phyloP scores from a whole-genome alignment of 2,888 invertebrate genomes.

The Drosophila borealis region DNA sequence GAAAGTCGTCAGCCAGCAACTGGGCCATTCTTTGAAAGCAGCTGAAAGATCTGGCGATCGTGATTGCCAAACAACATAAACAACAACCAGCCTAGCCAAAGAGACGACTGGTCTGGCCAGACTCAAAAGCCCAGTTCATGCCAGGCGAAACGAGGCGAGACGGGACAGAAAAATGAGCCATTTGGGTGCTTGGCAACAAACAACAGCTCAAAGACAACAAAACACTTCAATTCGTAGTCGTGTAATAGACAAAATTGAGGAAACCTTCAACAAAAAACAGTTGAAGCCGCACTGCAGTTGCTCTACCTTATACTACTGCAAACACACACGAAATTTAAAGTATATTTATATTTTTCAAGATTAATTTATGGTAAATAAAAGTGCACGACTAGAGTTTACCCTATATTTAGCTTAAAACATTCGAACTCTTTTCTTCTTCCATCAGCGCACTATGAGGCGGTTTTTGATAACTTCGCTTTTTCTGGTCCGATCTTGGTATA shows the following conservation, averaged over 20 bases:
- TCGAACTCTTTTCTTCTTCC: no score
- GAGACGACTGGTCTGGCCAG: conserved; percentile 58
- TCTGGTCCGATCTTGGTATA: no score
- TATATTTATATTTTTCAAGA: no score
- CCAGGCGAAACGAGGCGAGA: conserved; percentile 18
- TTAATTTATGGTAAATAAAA: no score
- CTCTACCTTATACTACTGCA: conserved; percentile 11
- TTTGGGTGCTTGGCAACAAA: conserved; percentile 73
- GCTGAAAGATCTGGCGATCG: conserved; percentile 67
- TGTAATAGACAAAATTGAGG: conserved; percentile 64
- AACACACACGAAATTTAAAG: no score
- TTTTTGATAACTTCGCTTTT: no score
- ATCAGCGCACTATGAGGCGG: no score
- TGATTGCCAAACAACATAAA: conserved; percentile 65
- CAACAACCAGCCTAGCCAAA: conserved; percentile 49
- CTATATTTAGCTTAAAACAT: no score
- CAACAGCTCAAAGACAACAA: conserved; percentile 51
- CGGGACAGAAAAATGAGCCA: conserved; percentile 47
- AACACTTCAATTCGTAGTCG: conserved; percentile 66
- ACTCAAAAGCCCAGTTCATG: conserved; percentile 16
- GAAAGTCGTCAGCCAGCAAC: conserved; percentile 57
- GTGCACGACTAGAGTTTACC: no score
- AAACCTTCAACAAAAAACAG: conserved; percentile 41
- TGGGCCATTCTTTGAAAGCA: conserved; percentile 62
- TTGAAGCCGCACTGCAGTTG: conserved; percentile 21